A percentile compares a stretch with the other conserved stretches of the same genome.
These are phyloP conservation scores for Heliconius himera DNA, from an alignment of 1,140 invertebrate species.

Conservation along the genomic window DNA sequence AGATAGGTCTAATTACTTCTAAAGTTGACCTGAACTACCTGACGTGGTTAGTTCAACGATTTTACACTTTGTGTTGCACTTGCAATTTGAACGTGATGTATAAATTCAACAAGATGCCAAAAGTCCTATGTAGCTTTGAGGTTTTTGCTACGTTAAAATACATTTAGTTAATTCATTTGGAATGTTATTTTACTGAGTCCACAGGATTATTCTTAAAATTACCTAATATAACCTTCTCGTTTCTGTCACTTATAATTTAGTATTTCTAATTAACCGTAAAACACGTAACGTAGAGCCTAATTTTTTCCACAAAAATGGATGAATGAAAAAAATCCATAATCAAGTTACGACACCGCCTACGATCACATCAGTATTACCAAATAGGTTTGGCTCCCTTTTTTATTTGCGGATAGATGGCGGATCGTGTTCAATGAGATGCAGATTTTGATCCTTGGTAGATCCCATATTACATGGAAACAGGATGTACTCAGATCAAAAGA, in stretches of 20 bases:
- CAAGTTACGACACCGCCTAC: neutral
- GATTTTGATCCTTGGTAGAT: constrained; percentile 1
- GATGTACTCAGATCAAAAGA: constrained; percentile 5
- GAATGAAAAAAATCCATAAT: neutral
- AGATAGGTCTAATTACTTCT: constrained; percentile 30
- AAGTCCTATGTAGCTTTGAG: neutral
- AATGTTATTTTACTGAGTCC: too few relatives aligned
- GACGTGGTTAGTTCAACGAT: constrained; percentile 24
- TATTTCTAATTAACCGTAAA: too few relatives aligned
- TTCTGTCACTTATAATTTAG: too few relatives aligned
- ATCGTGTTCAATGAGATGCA: constrained; percentile 15
- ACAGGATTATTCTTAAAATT: too few relatives aligned
- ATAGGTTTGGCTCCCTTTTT: constrained; percentile 8
- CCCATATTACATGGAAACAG: constrained; percentile 7
- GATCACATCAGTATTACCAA: constrained; percentile 8
- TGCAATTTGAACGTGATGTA: constrained; percentile 4
- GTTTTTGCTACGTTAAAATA: neutral
- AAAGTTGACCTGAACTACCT: constrained; percentile 31
- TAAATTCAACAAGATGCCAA: neutral
- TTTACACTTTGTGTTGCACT: constrained; percentile 30
- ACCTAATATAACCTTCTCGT: too few relatives aligned
- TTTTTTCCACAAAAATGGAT: neutral
- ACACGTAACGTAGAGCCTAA: too few relatives aligned
- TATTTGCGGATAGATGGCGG: neutral
- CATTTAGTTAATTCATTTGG: neutral